A percentile compares a stretch with the other conserved stretches of the same genome.
These are phyloP conservation scores for Nyctereutes procyonoides DNA, from an alignment of 2,113 vertebrate species.

Conservation along the genomic window DNA sequence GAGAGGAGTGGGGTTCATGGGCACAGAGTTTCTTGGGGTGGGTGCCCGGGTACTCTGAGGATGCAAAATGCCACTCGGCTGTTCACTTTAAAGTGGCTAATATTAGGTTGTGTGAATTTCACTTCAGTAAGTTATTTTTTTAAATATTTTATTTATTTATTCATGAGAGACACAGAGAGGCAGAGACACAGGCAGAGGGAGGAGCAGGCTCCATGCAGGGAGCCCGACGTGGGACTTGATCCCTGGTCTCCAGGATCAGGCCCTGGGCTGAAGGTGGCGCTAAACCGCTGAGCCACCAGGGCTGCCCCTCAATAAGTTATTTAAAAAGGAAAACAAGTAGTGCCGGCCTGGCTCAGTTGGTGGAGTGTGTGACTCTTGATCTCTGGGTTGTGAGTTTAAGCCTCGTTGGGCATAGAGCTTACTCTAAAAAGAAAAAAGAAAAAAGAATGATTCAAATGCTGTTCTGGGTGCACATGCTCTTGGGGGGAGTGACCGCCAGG, in stretches of 20 bases:
- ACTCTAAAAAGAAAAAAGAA: not conserved
- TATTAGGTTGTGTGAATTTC: not conserved
- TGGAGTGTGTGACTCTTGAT: not conserved
- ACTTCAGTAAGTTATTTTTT: too few relatives aligned
- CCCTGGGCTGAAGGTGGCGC: too few relatives aligned
- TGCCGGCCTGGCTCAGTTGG: not conserved
- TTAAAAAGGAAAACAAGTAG: not conserved
- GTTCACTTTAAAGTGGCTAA: not conserved
- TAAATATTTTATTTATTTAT: too few relatives aligned
- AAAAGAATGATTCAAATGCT: too few relatives aligned
- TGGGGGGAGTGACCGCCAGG: not conserved
- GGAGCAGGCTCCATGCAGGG: too few relatives aligned
- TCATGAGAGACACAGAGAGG: too few relatives aligned
- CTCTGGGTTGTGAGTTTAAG: not conserved
- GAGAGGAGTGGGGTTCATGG: too few relatives aligned
- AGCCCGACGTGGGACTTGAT: too few relatives aligned
- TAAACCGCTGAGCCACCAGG: too few relatives aligned
- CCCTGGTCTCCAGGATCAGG: too few relatives aligned
- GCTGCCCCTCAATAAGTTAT: not conserved
- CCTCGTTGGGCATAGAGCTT: not conserved
- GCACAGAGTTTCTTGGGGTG: rapidly evolving
- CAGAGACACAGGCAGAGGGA: too few relatives aligned
- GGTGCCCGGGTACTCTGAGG: rapidly evolving
- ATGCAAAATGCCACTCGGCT: rapidly evolving
- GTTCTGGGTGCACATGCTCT: rapidly evolving